These are phyloP conservation scores for Phania funesta DNA, from an alignment of 2,888 invertebrate genomes.

Conservation along the genomic window DNA sequence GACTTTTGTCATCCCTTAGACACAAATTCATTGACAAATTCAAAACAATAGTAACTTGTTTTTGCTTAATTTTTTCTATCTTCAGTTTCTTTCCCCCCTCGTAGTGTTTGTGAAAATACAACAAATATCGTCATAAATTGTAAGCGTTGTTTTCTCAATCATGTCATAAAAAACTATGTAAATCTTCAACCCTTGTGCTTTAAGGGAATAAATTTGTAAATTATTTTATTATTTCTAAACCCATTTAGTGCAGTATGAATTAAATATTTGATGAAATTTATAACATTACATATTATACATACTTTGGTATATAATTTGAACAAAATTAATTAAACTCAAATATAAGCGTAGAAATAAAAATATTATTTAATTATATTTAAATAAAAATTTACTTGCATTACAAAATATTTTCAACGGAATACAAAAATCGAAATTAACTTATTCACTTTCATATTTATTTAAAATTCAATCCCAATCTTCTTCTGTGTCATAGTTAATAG, in stretches of 20 bases:
- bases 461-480: constrained; percentile 69
- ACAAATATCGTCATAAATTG: constrained; percentile 1
- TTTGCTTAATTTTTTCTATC: background rate
- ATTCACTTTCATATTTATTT: background rate
- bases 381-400: background rate
- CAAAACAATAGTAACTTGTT: constrained; percentile 42
- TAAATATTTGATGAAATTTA: background rate
- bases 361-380: background rate
- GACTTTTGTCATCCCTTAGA: constrained; percentile 53
- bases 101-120: background rate
- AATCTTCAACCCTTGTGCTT: constrained; percentile 32
- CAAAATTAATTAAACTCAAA: background rate
- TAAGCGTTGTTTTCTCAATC: constrained; percentile 36
- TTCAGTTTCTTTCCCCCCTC: background rate
- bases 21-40: constrained; percentile 37
- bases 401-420: background rate
- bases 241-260: background rate
- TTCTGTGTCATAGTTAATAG: constrained; percentile 64
- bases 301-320: background rate
- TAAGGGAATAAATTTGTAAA: background rate
- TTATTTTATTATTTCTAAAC: background rate
- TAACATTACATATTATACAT: no score
- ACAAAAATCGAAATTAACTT: background rate
- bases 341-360: background rate
- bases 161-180: background rate